phyloP scores from a whole-genome alignment of 2,113 vertebrate genomes.

The Amphilophus citrinellus region DNA sequence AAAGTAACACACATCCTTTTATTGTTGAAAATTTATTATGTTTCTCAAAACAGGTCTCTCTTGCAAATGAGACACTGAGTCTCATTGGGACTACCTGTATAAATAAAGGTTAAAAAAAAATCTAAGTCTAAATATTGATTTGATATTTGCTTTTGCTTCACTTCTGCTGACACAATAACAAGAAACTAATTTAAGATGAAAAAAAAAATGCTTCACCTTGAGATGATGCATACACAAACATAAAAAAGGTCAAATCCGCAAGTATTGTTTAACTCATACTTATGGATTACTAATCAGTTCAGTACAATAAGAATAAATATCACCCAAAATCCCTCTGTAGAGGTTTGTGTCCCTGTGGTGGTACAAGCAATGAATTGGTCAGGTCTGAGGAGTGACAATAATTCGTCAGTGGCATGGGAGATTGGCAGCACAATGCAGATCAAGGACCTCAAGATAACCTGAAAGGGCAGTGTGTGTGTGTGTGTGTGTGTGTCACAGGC shows the following conservation, averaged over 20 bases:
- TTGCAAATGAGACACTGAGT: no score
- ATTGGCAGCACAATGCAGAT: background rate
- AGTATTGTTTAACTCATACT: rapidly evolving
- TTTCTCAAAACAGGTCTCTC: no score
- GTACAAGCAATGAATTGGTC: conserved; percentile 1
- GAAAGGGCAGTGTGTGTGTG: background rate
- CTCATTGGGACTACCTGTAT: no score
- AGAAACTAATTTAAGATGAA: conserved; percentile 15
- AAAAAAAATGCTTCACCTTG: background rate
- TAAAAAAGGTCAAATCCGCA: background rate
- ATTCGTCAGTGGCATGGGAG: conserved; percentile 12
- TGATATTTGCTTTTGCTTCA: conserved; percentile 4
- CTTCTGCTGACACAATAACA: background rate
- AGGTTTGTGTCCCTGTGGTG: background rate
- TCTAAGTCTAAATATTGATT: conserved; percentile 56
- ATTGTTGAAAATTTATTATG: no score
- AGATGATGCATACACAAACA: background rate
- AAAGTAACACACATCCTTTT: background rate
- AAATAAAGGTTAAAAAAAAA: no score
- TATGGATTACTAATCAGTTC: background rate
- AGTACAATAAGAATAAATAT: background rate
- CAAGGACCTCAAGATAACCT: conserved; percentile 27
- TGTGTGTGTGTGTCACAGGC: conserved; percentile 10
- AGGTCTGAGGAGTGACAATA: conserved; percentile 30
- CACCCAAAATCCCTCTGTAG: background rate